Evolutionary conservation across 2,797 vertebrate species (phyloP).

Genomic region (Arnoldichthys spilopterus): DNA sequence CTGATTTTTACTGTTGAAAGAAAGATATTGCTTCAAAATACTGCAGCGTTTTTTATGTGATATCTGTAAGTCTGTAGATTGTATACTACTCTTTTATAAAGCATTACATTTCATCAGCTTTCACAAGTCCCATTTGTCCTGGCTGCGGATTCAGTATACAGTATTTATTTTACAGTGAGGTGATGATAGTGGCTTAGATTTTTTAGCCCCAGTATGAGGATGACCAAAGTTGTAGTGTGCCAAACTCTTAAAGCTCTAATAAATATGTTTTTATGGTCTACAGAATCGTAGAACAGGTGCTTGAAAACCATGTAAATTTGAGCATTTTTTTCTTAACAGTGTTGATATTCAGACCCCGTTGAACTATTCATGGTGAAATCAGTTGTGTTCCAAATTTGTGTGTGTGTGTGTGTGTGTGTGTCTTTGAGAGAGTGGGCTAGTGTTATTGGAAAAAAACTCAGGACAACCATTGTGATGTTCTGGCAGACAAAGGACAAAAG

Average conservation of each 20-base stretch:
- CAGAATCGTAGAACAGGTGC: neutral
- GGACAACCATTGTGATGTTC: constrained; percentile 59
- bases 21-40: neutral
- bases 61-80: neutral
- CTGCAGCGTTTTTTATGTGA: neutral
- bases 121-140: neutral
- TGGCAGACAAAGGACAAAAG: constrained; percentile 59
- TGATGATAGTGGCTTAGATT: neutral
- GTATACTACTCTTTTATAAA: neutral
- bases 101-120: neutral
- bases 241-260: neutral
- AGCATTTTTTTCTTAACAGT: neutral
- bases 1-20: neutral
- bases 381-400: no score
- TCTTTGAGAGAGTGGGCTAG: constrained; percentile 36
- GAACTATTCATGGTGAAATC: neutral
- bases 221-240: neutral
- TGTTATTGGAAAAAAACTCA: constrained; percentile 47
- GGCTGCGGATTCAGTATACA: neutral
- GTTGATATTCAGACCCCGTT: neutral
- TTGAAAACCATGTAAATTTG: neutral
- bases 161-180: neutral
- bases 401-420: constrained; percentile 54
- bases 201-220: neutral
- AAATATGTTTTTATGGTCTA: neutral